Conservation (phyloP, 2,888 invertebrate species). For the Lepidocyrtinus sp. region DNA sequence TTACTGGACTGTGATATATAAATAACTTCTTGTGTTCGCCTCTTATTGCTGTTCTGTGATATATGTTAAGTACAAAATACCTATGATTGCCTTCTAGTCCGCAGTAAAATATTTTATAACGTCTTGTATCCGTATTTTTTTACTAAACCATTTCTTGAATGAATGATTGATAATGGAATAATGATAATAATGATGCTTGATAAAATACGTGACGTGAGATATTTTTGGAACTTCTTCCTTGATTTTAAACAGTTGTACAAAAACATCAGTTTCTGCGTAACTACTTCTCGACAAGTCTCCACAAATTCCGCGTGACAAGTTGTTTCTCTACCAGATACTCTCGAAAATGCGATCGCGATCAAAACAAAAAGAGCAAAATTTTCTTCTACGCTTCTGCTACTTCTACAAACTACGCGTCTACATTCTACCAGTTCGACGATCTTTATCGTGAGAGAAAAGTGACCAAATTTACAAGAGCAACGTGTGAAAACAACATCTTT, state of each 20-base stretch:
- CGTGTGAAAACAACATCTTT: constrained; percentile 27
- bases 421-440: constrained; percentile 44
- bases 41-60: constrained; percentile 68
- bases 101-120: constrained; percentile 58
- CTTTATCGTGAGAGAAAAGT: constrained; percentile 58
- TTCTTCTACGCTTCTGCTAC: constrained; percentile 26
- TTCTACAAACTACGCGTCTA: constrained; percentile 27
- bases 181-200: constrained; percentile 25
- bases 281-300: constrained; percentile 59
- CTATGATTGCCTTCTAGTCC: constrained; percentile 62
- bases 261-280: constrained; percentile 63
- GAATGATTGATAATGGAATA: constrained; percentile 48
- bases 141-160: constrained; percentile 61
- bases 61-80: constrained; percentile 45
- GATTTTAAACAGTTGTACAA: constrained; percentile 69
- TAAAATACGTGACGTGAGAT: constrained; percentile 54
- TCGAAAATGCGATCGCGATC: constrained; percentile 15
- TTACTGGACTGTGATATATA: constrained; percentile 69
- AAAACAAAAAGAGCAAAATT: constrained; percentile 33
- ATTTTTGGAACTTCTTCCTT: constrained; percentile 63
- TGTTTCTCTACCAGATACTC: constrained; percentile 30
- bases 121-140: constrained; percentile 56
- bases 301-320: constrained; percentile 54
- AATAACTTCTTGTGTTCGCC: constrained; percentile 66
- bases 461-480: constrained; percentile 50